phyloP scores from a whole-genome alignment of 1,140 invertebrate genomes.

The Semibalanus balanoides region DNA sequence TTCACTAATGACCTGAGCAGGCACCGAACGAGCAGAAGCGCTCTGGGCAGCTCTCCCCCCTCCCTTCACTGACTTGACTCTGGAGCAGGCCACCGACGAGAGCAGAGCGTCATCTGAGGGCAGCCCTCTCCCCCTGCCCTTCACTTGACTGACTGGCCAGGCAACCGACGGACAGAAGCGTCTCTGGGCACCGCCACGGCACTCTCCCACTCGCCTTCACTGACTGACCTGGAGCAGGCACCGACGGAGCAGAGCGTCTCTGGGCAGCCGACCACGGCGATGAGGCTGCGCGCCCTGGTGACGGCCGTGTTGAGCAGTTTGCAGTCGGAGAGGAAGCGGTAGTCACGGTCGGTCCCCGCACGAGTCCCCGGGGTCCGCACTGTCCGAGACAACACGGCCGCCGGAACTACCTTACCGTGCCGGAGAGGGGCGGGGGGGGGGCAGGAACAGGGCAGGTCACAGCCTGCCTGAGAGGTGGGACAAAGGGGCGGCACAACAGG shows the following conservation, averaged over 20 bases:
- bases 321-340: slow-evolving; percentile 71
- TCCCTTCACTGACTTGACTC: not conserved
- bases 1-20: no score
- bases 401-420: no score
- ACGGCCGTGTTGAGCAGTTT: slow-evolving; percentile 75
- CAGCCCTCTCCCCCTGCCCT: slow-evolving; percentile 42
- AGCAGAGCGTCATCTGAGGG: no score
- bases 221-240: slow-evolving; percentile 47
- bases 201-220: not conserved
- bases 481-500: no score
- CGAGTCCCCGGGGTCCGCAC: no score
- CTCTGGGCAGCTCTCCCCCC: not conserved
- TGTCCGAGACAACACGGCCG: no score
- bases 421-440: no score
- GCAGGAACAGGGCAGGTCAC: no score
- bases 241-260: slow-evolving; percentile 68
- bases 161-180: not conserved
- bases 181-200: not conserved
- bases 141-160: not conserved
- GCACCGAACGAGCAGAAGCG: no score
- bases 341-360: slow-evolving; percentile 34
- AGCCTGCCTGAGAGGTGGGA: no score
- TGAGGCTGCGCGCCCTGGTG: slow-evolving; percentile 69
- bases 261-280: slow-evolving; percentile 75
- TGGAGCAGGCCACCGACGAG: not conserved